Percentiles rank a stretch among this genome's conserved stretches.
phyloP scores from a whole-genome alignment of 2,888 invertebrate species.

The Ferrisia virgata region DNA sequence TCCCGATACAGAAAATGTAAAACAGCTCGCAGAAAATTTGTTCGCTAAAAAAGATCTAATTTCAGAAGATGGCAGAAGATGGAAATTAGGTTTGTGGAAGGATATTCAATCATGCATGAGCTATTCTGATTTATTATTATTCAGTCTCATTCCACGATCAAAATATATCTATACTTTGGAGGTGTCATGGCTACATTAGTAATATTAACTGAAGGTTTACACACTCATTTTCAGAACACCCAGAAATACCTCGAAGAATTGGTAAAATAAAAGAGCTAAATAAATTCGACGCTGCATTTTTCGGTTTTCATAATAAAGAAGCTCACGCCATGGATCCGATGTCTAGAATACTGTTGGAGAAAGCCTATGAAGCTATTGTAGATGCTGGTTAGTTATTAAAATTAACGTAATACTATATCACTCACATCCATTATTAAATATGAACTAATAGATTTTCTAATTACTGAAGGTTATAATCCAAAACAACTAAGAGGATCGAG shows the following conservation, averaged over 20 bases:
- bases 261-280: conserved; percentile 53
- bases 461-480: background rate
- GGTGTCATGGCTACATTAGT: background rate
- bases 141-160: too few species aligned
- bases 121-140: too few species aligned
- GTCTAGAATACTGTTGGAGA: conserved; percentile 55
- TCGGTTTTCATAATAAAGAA: conserved; percentile 56
- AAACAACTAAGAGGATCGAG: background rate
- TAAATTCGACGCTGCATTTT: conserved; percentile 55
- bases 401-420: background rate
- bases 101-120: background rate
- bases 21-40: conserved; percentile 60
- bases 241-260: conserved; percentile 53
- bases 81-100: conserved; percentile 43
- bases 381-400: conserved; percentile 55
- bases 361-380: conserved; percentile 56
- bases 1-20: conserved; percentile 61
- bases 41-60: conserved; percentile 51
- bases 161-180: background rate
- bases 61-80: conserved; percentile 40
- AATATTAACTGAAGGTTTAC: too few species aligned
- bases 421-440: background rate
- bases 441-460: background rate
- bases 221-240: too few species aligned
- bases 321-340: conserved; percentile 56